phyloP scores from a whole-genome alignment of 2,888 invertebrate species.

The Beris chalybata region DNA sequence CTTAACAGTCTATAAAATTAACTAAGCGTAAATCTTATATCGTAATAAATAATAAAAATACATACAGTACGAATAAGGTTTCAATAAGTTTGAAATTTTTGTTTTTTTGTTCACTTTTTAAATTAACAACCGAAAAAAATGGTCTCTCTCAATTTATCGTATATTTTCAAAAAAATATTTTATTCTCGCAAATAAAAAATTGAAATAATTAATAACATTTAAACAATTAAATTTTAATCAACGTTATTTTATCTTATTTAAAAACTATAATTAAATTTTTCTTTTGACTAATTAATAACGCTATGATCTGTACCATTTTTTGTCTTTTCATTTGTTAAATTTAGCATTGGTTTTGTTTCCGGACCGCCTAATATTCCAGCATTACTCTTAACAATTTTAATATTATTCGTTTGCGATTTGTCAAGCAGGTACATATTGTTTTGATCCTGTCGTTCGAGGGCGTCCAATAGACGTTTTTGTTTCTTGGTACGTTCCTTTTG shows the following conservation, averaged over 20 bases:
- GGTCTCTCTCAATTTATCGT: too few species aligned
- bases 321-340: slow-evolving; percentile 24
- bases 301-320: slow-evolving; percentile 24
- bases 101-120: not conserved
- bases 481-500: slow-evolving; percentile 68
- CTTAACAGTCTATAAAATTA: slow-evolving; percentile 12
- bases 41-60: slow-evolving; percentile 29
- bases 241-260: not conserved
- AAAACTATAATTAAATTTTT: slow-evolving; percentile 11
- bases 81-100: slow-evolving; percentile 22
- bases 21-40: slow-evolving; percentile 13
- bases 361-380: slow-evolving; percentile 3
- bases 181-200: not conserved
- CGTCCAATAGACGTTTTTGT: slow-evolving; percentile 54
- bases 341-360: slow-evolving; percentile 36
- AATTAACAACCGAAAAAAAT: not conserved
- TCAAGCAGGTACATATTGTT: slow-evolving; percentile 39
- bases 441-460: slow-evolving; percentile 42
- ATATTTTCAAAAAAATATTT: too few species aligned
- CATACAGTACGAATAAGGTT: slow-evolving; percentile 5
- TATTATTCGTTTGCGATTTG: slow-evolving; percentile 34
- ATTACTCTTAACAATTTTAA: slow-evolving; percentile 37
- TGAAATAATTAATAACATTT: not conserved
- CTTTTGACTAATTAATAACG: slow-evolving; percentile 19
- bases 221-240: not conserved